These are phyloP conservation scores for Cyclina sinensis DNA, from an alignment of 1,140 invertebrate genomes.

Conservation along the genomic window DNA sequence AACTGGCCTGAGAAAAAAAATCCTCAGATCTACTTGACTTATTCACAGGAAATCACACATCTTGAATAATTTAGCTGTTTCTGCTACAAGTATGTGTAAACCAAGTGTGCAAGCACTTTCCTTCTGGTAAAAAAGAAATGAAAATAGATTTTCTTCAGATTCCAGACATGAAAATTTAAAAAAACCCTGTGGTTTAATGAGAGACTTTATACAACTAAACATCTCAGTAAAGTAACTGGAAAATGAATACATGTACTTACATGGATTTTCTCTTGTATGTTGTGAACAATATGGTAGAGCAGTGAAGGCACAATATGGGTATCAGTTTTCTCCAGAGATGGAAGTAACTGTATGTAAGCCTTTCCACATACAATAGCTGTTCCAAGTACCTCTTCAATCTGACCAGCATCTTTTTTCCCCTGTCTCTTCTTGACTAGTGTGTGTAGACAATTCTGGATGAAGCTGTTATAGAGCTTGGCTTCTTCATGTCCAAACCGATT, in stretches of 20 bases:
- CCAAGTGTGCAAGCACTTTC: too few species aligned
- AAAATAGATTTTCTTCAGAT: neutral
- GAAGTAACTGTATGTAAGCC: neutral
- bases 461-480: neutral
- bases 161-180: neutral
- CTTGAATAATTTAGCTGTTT: too few species aligned
- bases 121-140: too few species aligned
- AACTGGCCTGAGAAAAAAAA: too few species aligned
- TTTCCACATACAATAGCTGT: neutral
- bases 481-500: neutral
- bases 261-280: neutral
- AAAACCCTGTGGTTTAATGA: neutral
- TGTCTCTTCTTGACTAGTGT: neutral
- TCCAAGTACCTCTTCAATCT: neutral
- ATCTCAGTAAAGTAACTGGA: neutral
- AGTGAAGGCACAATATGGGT: neutral
- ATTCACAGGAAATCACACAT: neutral
- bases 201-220: neutral
- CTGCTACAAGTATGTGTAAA: too few species aligned
- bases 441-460: constrained; percentile 28
- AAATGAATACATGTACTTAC: neutral
- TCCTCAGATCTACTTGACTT: neutral
- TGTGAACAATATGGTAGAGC: neutral
- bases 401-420: neutral
- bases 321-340: neutral